These are phyloP conservation scores for Triplophysa dalaica DNA, from an alignment of 2,113 vertebrate species.

Conservation along the genomic window DNA sequence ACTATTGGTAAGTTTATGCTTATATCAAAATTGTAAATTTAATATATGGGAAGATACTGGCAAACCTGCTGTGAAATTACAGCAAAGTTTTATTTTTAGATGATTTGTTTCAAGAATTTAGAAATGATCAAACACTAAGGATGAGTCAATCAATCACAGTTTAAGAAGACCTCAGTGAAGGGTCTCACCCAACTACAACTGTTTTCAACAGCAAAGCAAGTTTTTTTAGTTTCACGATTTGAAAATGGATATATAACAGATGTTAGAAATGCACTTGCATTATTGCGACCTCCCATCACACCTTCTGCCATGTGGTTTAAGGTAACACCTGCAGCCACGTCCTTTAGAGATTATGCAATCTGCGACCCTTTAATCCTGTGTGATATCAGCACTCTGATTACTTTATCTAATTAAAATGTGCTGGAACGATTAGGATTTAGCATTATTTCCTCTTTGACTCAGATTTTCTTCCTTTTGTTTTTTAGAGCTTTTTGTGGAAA, in stretches of 20 bases:
- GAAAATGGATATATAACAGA: not conserved
- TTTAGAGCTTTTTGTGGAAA: not conserved
- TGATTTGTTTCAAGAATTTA: too few species aligned
- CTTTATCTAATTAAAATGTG: constrained; percentile 62
- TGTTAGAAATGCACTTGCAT: not conserved
- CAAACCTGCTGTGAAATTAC: too few species aligned
- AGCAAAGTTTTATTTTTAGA: too few species aligned
- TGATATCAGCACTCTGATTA: constrained; percentile 59
- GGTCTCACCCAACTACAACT: too few species aligned
- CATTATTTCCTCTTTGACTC: not conserved
- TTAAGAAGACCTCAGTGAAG: too few species aligned
- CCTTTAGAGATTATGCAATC: constrained; percentile 49
- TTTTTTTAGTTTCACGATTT: not conserved
- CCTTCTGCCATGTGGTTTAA: not conserved
- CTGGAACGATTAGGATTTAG: constrained; percentile 30
- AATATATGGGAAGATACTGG: too few species aligned
- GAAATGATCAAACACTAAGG: too few species aligned
- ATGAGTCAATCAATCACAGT: too few species aligned
- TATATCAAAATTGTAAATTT: too few species aligned
- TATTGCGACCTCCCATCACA: too few species aligned
- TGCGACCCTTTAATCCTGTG: constrained; percentile 54
- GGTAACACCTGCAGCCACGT: not conserved
- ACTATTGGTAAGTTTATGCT: too few species aligned
- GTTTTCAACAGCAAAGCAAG: too few species aligned
- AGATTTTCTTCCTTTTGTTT: not conserved